Conservation (phyloP, 2,113 vertebrate genomes). For the Neopipo cinnamomea region DNA sequence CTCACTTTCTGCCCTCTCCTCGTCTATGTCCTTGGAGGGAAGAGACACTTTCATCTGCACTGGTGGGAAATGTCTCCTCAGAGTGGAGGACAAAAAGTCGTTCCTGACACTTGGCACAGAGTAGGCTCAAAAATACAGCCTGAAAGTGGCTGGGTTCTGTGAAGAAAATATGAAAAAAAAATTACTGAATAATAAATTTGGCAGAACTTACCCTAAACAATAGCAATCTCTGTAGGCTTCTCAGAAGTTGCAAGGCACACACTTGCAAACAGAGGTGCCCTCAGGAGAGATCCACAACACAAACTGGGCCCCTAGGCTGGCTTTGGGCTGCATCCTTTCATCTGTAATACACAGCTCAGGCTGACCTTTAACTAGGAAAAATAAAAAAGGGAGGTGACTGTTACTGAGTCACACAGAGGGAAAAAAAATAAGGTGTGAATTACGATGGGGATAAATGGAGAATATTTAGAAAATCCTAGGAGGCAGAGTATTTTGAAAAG, state of each 20-base stretch:
- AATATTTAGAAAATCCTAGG: constrained; percentile 29
- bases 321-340: constrained; percentile 55
- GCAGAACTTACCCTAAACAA: constrained; percentile 28
- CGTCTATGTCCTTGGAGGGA: not conserved
- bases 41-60: not conserved
- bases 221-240: constrained; percentile 16
- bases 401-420: constrained; percentile 3
- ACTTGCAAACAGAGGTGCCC: constrained; percentile 34
- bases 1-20: not conserved
- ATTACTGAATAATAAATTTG: not conserved
- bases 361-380: constrained; percentile 56
- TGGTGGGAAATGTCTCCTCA: not conserved
- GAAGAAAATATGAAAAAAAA: not conserved
- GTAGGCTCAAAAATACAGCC: not conserved
- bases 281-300: constrained; percentile 30
- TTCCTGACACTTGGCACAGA: not conserved
- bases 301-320: constrained; percentile 54
- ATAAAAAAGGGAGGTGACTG: constrained; percentile 26
- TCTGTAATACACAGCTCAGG: constrained; percentile 14
- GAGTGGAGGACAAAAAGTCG: not conserved
- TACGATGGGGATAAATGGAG: not conserved
- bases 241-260: constrained; percentile 6
- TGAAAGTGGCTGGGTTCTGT: constrained; percentile 1
- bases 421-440: constrained; percentile 23
- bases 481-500: constrained; percentile 1